Conservation (phyloP, 2,113 vertebrate genomes). For the Hippocampus barbouri region DNA sequence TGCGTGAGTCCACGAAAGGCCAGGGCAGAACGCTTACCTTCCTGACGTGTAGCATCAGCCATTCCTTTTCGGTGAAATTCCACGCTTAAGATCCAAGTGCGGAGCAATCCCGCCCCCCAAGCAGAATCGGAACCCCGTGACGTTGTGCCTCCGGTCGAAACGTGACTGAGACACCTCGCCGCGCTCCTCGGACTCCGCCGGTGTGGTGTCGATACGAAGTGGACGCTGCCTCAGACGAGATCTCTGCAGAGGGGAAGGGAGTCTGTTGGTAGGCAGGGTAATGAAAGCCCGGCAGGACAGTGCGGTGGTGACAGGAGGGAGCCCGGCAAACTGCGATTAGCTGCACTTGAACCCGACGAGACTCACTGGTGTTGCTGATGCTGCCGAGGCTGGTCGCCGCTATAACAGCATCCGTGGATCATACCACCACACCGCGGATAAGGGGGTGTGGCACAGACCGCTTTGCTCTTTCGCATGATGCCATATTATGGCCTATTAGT, state of each 20-base stretch:
- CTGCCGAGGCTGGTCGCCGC: conserved; percentile 66
- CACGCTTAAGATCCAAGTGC: conserved; percentile 39
- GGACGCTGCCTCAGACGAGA: conserved; percentile 27
- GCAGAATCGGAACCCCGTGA: conserved; percentile 49
- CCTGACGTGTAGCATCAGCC: conserved; percentile 58
- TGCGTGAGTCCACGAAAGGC: conserved; percentile 37
- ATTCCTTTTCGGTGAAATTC: conserved; percentile 65
- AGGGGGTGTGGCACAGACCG: conserved; percentile 71
- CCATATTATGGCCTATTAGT: conserved; percentile 32
- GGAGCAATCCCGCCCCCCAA: conserved; percentile 16
- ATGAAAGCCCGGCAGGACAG: conserved; percentile 30
- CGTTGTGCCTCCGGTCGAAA: conserved; percentile 36
- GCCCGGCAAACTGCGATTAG: conserved; percentile 61
- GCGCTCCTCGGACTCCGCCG: not conserved
- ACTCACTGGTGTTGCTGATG: conserved; percentile 58
- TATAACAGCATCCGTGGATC: conserved; percentile 72
- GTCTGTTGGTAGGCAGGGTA: conserved; percentile 35
- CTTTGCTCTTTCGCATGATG: conserved; percentile 48
- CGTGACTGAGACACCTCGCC: conserved; percentile 37
- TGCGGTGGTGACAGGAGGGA: conserved; percentile 45
- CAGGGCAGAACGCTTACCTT: conserved; percentile 67
- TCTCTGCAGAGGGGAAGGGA: conserved; percentile 28
- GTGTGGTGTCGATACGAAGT: conserved; percentile 52
- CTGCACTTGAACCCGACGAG: conserved; percentile 64
- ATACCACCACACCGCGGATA: conserved; percentile 66